phyloP scores from a whole-genome alignment of 2,888 invertebrate species.

The Dicycla oo region DNA sequence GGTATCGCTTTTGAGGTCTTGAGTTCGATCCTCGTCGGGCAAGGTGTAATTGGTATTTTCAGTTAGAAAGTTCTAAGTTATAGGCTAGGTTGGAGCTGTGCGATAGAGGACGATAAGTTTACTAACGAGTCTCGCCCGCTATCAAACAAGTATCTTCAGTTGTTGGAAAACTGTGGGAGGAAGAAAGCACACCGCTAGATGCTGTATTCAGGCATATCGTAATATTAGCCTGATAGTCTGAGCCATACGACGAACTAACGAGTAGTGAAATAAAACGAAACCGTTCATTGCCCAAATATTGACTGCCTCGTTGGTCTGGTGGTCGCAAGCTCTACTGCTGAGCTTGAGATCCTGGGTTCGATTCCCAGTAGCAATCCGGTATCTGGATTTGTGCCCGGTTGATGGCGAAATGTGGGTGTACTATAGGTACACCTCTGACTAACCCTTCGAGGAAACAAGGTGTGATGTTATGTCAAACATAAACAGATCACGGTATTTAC shows the following conservation, averaged over 20 bases:
- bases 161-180: slow-evolving; percentile 8
- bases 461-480: no score
- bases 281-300: neutral
- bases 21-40: slow-evolving; percentile 14
- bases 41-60: slow-evolving; percentile 49
- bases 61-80: slow-evolving; percentile 36
- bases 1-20: slow-evolving; percentile 41
- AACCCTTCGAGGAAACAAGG: no score
- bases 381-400: no score
- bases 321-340: no score
- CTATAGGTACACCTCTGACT: no score
- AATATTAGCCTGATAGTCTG: neutral
- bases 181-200: neutral
- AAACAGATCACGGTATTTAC: neutral
- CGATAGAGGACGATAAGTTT: slow-evolving; percentile 36
- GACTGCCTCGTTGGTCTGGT: no score
- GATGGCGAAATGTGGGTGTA: no score
- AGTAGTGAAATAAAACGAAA: neutral
- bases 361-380: no score
- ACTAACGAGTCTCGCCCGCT: slow-evolving; percentile 10
- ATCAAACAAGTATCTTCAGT: slow-evolving; percentile 1
- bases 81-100: neutral
- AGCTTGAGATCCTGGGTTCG: no score
- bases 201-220: neutral
- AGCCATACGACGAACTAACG: neutral